Percentiles rank a stretch among this genome's conserved stretches.
phyloP scores from a whole-genome alignment of 2,797 vertebrate genomes.

The Odontamblyopus lacepedii region DNA sequence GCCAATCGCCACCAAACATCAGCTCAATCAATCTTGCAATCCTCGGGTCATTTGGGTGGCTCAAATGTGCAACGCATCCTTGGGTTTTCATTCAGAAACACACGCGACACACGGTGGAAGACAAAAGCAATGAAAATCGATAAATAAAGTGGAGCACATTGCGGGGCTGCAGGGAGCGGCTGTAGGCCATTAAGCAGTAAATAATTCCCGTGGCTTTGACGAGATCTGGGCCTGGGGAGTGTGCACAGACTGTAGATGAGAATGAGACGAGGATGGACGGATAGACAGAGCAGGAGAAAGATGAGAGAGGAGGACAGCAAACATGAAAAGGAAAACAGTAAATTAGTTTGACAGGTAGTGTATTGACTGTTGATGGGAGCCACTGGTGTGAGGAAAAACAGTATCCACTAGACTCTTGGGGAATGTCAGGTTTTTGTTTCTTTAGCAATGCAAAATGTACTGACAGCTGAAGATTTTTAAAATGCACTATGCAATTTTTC shows the following conservation, averaged over 20 bases:
- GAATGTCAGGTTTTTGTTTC: background rate
- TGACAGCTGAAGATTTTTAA: background rate
- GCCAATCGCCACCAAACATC: conserved; percentile 57
- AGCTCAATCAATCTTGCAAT: conserved; percentile 49
- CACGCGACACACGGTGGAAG: conserved; percentile 30
- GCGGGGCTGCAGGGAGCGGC: conserved; percentile 48
- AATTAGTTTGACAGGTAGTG: background rate
- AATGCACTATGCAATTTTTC: no score
- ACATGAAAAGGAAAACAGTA: background rate
- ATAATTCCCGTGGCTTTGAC: conserved; percentile 66
- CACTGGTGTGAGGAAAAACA: background rate
- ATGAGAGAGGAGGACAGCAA: background rate
- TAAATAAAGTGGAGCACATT: conserved; percentile 64
- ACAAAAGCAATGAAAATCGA: conserved; percentile 66
- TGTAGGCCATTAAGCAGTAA: conserved; percentile 73
- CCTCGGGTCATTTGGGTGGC: conserved; percentile 47
- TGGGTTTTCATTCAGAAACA: conserved; percentile 39
- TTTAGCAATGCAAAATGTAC: background rate
- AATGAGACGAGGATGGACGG: background rate
- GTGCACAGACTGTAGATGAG: conserved; percentile 61
- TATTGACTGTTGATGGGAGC: background rate
- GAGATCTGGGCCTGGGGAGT: conserved; percentile 36
- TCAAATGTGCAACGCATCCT: conserved; percentile 48
- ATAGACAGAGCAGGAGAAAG: conserved; percentile 21
- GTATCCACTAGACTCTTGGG: background rate